Conservation (phyloP, 2,113 vertebrate species). For the Platysteira castanea region DNA sequence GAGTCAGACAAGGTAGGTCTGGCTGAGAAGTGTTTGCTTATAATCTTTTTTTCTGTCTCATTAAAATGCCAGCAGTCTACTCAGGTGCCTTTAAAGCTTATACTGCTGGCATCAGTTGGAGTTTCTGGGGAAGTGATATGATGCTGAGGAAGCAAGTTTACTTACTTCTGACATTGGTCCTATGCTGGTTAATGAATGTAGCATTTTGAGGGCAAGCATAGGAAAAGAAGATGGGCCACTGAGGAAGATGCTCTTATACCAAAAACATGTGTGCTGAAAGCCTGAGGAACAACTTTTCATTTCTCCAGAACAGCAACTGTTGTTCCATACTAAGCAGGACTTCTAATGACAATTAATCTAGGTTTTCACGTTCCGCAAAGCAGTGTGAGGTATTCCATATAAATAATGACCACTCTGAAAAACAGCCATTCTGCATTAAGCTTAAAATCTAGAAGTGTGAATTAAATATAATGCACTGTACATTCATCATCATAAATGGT, state of each 20-base stretch:
- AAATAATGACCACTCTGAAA: background rate
- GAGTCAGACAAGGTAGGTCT: background rate
- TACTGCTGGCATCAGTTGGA: background rate
- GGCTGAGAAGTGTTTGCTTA: background rate
- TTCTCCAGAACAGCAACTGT: background rate
- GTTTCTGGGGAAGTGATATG: background rate
- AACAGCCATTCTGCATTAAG: background rate
- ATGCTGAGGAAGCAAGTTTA: background rate
- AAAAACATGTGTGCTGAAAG: background rate
- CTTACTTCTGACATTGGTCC: background rate
- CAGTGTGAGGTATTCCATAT: background rate
- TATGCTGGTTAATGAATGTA: background rate
- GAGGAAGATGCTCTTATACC: background rate
- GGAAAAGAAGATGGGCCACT: background rate
- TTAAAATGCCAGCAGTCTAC: background rate
- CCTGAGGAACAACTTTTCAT: background rate
- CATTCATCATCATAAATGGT: background rate
- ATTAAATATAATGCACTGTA: background rate
- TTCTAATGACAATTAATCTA: background rate
- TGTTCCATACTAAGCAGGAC: background rate
- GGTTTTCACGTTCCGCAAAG: background rate
- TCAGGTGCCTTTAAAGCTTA: background rate
- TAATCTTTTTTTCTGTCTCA: background rate
- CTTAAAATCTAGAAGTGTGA: background rate
- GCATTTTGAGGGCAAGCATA: background rate